Evolutionary conservation across 1,140 invertebrate genomes (phyloP), one percentile per base, ranked within the genome.

Genomic region (Drosophila grimshawi): DNA sequence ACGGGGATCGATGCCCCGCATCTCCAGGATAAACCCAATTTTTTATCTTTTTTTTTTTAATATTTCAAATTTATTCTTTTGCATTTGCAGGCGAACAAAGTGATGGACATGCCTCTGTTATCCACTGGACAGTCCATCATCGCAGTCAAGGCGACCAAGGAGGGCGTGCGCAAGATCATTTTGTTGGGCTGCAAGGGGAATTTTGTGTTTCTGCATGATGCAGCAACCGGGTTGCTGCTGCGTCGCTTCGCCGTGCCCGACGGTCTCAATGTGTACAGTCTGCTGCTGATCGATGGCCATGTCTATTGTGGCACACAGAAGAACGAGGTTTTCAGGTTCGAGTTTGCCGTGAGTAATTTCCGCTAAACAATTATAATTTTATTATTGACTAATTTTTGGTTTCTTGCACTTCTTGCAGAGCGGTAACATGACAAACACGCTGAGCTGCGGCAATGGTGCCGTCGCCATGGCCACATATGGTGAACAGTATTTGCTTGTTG

Each of bases 1-100:
- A 96, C 95, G 94, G 94, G 95, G 95, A 96, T 96, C 95, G 95
- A 96, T 96, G 93, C 95, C 95, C 95, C 94, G 95, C 95, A 94
- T 94, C 95, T 92, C 91, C 92, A 92, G 30, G 37, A 41, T 32
- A 5, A 51, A 39, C 48, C 3, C 10, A 27, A 5, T 45, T 48
- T 61, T 55, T 61, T 35, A 30, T 7, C 0, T n/a, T 51, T 45
- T 27, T 61, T 37, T 27, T 52, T 35, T 0, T 57, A 5, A 32
- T 27, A 30, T 55, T 45, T 19, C 1, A 51, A 4, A n/a, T 37
- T 39, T 48, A 7, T 52, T 55, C 27, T 60, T 35, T n/a, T 32
- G 27, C 30, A 52, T 56, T 71, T 71, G 2, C 56, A 92, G 92
- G 61, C 76, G 19, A 91, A 91, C 45, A 82, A 76, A 57, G 55